Evolutionary conservation across 1,140 invertebrate genomes (phyloP).

Genomic region (Bombus waltoni): DNA sequence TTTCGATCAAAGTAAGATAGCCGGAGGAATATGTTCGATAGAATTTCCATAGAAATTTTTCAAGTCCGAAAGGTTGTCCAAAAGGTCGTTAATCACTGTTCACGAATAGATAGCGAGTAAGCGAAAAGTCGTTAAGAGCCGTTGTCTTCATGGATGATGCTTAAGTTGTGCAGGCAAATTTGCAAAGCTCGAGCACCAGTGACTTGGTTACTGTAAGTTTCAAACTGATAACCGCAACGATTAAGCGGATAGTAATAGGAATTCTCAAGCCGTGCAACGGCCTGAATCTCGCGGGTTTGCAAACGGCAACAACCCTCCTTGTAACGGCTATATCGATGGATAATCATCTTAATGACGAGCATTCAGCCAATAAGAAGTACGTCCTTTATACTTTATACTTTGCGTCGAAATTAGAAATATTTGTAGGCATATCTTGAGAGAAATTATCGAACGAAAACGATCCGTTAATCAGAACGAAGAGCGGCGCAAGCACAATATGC

Average conservation of each 20-base stretch:
- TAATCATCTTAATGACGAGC: background rate
- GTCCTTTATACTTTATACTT: background rate
- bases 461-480: background rate
- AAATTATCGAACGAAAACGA: background rate
- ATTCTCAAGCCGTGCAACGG: constrained; percentile 24
- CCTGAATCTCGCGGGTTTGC: constrained; percentile 7
- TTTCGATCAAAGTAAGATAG: background rate
- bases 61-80: background rate
- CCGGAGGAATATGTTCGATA: background rate
- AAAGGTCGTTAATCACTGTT: constrained; percentile 22
- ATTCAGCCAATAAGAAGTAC: background rate
- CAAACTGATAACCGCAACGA: constrained; percentile 46
- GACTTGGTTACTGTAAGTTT: constrained; percentile 34
- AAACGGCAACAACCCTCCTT: constrained; percentile 1
- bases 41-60: background rate
- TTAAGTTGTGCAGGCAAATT: constrained; percentile 18
- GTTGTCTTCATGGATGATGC: background rate
- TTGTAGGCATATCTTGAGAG: background rate
- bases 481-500: background rate
- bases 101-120: background rate
- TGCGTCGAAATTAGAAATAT: background rate
- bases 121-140: constrained; percentile 13
- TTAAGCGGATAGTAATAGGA: constrained; percentile 42
- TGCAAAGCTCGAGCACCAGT: background rate
- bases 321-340: background rate